phyloP scores from a whole-genome alignment of 2,113 vertebrate genomes.

The Scomber japonicus region DNA sequence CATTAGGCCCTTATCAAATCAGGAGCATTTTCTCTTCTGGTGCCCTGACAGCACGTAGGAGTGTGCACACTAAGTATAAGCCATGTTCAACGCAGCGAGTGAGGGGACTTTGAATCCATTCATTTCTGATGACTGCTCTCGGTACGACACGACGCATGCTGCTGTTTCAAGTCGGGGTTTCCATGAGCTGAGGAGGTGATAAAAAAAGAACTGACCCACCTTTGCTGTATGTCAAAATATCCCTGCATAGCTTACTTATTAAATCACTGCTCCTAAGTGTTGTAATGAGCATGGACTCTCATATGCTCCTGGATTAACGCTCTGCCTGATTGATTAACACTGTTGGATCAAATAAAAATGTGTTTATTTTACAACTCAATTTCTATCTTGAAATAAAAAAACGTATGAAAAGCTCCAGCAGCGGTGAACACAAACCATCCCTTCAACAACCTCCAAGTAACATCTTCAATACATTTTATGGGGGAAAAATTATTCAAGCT shows the following conservation, averaged over 20 bases:
- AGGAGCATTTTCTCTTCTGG: slow-evolving; percentile 48
- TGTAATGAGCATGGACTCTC: not conserved
- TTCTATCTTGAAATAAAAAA: too few species aligned
- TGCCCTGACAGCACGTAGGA: slow-evolving; percentile 31
- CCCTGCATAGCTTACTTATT: not conserved
- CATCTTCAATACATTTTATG: not conserved
- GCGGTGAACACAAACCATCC: not conserved
- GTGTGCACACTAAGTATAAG: slow-evolving; percentile 33
- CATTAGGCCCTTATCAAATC: slow-evolving; percentile 70
- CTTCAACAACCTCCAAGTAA: not conserved
- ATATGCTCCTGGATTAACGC: not conserved
- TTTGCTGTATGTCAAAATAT: slow-evolving; percentile 1
- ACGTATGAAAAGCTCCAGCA: too few species aligned
- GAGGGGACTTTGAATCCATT: slow-evolving; percentile 23
- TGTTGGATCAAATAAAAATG: not conserved
- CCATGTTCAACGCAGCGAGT: slow-evolving; percentile 23
- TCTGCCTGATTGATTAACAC: not conserved
- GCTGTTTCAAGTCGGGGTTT: slow-evolving; percentile 5
- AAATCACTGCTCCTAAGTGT: not conserved
- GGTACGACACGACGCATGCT: not conserved
- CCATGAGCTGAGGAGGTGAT: not conserved
- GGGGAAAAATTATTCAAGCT: not conserved
- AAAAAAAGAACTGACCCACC: not conserved
- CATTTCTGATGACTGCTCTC: slow-evolving; percentile 1
- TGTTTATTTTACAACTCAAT: too few species aligned